A percentile compares a stretch with the other conserved stretches of the same genome.
These are phyloP conservation scores for Metalampra italica DNA, from an alignment of 2,888 invertebrate genomes.

Conservation along the genomic window DNA sequence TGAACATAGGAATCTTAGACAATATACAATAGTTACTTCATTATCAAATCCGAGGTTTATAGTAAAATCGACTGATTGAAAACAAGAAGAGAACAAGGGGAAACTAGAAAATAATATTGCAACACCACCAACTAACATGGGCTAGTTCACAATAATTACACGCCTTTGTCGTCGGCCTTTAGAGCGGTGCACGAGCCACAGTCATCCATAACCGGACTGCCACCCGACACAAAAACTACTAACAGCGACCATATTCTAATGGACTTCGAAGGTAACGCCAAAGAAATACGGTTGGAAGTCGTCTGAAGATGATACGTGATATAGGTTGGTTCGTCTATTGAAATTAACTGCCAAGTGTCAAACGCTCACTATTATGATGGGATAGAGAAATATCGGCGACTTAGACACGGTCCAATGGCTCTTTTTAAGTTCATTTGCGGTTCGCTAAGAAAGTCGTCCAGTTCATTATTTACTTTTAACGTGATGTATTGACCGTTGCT, in stretches of 20 bases:
- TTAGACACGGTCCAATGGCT: slow-evolving; percentile 49
- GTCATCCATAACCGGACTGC: slow-evolving; percentile 41
- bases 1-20: too few species aligned
- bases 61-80: too few species aligned
- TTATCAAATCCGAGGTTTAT: too few species aligned
- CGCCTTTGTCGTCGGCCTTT: slow-evolving; percentile 38
- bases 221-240: slow-evolving; percentile 8
- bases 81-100: too few species aligned
- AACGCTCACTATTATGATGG: slow-evolving; percentile 53
- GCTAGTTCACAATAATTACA: slow-evolving; percentile 22
- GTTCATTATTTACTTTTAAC: slow-evolving; percentile 41
- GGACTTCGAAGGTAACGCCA: slow-evolving; percentile 1
- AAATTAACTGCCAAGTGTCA: slow-evolving; percentile 42
- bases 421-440: slow-evolving; percentile 43
- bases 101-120: too few species aligned
- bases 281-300: slow-evolving; percentile 23
- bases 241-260: slow-evolving; percentile 5
- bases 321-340: slow-evolving; percentile 16
- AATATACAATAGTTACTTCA: too few species aligned
- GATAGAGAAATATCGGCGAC: slow-evolving; percentile 54
- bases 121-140: slow-evolving; percentile 8
- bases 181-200: slow-evolving; percentile 37
- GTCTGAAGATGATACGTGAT: slow-evolving; percentile 10
- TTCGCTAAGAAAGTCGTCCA: slow-evolving; percentile 32
- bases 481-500: slow-evolving; percentile 32